A percentile compares a stretch with the other conserved stretches of the same genome.
phyloP scores from a whole-genome alignment of 2,888 invertebrate species.

The Cerastoderma edule region DNA sequence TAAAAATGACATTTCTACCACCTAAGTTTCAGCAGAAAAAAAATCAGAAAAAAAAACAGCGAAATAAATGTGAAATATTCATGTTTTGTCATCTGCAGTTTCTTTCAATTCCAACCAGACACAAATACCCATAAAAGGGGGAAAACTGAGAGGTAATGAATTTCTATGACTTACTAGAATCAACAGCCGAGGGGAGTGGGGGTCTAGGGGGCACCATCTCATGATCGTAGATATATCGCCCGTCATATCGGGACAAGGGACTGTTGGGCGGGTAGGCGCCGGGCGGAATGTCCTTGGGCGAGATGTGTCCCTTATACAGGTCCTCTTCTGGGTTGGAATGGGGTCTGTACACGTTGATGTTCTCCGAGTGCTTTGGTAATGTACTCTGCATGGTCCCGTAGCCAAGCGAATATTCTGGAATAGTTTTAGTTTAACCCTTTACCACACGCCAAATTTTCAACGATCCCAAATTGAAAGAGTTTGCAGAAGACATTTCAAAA shows the following conservation, averaged over 20 bases:
- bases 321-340: slow-evolving; percentile 62
- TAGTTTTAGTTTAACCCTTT: background rate
- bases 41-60: too few relatives aligned
- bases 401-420: slow-evolving; percentile 65
- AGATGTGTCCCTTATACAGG: slow-evolving; percentile 62
- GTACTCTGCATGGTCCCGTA: slow-evolving; percentile 71
- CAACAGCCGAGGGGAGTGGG: slow-evolving; percentile 71
- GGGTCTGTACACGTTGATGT: slow-evolving; percentile 74
- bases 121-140: too few relatives aligned
- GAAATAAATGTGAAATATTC: too few relatives aligned
- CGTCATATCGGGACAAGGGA: slow-evolving; percentile 70
- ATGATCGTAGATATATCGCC: slow-evolving; percentile 74
- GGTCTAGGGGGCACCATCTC: slow-evolving; percentile 77
- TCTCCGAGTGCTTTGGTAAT: slow-evolving; percentile 65
- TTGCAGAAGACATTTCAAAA: too few relatives aligned
- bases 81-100: too few relatives aligned
- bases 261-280: slow-evolving; percentile 66
- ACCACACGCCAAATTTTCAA: too few relatives aligned
- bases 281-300: slow-evolving; percentile 63
- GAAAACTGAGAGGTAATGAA: too few relatives aligned
- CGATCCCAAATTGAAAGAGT: too few relatives aligned
- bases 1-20: too few relatives aligned
- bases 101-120: too few relatives aligned
- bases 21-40: too few relatives aligned
- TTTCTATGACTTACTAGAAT: slow-evolving; percentile 62